phyloP scores from a whole-genome alignment of 2,888 invertebrate species.

The Netelia inedita region DNA sequence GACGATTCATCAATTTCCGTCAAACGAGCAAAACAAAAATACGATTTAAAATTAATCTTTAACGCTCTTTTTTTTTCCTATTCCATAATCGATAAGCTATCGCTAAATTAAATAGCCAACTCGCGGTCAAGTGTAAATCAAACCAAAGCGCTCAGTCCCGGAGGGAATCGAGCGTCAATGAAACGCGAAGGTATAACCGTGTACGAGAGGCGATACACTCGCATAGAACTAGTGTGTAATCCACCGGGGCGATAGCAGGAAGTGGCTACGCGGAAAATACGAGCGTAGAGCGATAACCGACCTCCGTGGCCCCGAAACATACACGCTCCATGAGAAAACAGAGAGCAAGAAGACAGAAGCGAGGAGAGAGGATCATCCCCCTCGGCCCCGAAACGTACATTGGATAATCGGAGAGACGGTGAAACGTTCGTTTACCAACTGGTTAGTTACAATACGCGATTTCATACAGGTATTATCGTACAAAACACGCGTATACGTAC shows the following conservation, averaged over 20 bases:
- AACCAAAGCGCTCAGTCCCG: neutral
- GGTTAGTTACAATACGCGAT: slow-evolving; percentile 62
- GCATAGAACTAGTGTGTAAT: slow-evolving; percentile 40
- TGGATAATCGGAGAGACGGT: slow-evolving; percentile 37
- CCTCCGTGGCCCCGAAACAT: slow-evolving; percentile 32
- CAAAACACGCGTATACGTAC: neutral
- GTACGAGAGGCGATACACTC: slow-evolving; percentile 44
- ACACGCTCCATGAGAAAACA: slow-evolving; percentile 45
- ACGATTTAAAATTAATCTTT: neutral
- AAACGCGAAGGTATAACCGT: neutral
- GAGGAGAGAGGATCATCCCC: neutral
- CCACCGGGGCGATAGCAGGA: slow-evolving; percentile 76
- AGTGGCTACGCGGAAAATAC: slow-evolving; percentile 79
- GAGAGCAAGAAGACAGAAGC: slow-evolving; percentile 24
- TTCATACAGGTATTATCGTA: slow-evolving; percentile 21
- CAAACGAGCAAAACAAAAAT: too few species aligned
- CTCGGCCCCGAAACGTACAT: slow-evolving; percentile 1
- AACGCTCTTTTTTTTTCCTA: neutral
- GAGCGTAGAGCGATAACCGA: slow-evolving; percentile 78
- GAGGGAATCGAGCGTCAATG: neutral
- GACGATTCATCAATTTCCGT: too few species aligned
- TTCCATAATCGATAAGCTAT: too few species aligned
- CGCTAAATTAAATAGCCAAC: neutral
- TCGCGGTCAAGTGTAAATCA: neutral
- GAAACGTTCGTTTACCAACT: slow-evolving; percentile 62